Evolutionary conservation across 2,113 vertebrate species (phyloP).

Genomic region (Macquaria ambigua): DNA sequence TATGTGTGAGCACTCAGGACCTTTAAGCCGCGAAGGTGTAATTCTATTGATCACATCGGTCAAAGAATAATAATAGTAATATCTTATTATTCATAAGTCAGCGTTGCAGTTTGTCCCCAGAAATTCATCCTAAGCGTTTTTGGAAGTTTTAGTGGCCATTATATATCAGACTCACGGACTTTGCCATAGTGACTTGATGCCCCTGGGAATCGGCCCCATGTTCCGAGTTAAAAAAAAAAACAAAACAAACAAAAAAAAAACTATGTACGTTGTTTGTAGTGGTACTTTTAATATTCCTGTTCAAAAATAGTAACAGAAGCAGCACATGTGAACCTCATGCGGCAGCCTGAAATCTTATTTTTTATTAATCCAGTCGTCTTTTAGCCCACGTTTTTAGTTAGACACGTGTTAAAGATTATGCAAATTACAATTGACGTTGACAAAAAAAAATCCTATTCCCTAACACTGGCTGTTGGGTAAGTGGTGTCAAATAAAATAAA

Average conservation of each 20-base stretch:
- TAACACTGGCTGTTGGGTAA: neutral
- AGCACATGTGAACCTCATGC: neutral
- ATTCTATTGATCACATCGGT: neutral
- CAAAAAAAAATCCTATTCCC: too few species aligned
- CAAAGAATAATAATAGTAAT: neutral
- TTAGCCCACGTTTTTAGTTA: neutral
- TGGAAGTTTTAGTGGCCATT: neutral
- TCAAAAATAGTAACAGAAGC: neutral
- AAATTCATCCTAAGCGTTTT: neutral
- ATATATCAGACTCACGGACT: neutral
- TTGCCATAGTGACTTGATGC: neutral
- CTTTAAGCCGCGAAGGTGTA: neutral
- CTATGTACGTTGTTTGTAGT: neutral
- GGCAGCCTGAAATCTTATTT: neutral
- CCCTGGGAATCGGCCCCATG: neutral
- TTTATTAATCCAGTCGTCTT: neutral
- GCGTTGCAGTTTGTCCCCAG: neutral
- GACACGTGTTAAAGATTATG: neutral
- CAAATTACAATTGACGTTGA: neutral
- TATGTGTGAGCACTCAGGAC: neutral
- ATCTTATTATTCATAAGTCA: neutral
- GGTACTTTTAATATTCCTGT: neutral
- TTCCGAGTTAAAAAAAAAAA: neutral
- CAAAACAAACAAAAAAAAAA: too few species aligned
- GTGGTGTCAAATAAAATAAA: neutral